These are phyloP conservation scores for Anthrax anthrax DNA, from an alignment of 2,888 invertebrate genomes.

Conservation along the genomic window DNA sequence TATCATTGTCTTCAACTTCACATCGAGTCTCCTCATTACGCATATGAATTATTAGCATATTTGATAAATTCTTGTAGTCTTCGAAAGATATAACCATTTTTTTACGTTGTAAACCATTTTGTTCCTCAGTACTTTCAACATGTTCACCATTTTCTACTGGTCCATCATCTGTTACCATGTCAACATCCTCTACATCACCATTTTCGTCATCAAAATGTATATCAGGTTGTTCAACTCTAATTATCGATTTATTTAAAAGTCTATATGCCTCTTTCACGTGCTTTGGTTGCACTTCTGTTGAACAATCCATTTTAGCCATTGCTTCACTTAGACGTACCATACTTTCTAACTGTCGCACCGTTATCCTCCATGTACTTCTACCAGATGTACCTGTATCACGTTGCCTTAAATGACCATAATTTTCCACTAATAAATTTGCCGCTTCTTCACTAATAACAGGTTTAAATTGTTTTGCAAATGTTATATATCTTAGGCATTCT, in stretches of 20 bases:
- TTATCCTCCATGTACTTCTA: constrained; percentile 84
- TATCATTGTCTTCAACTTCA: constrained; percentile 46
- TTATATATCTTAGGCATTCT: constrained; percentile 88
- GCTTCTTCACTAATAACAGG: constrained; percentile 75
- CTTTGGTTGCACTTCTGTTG: constrained; percentile 67
- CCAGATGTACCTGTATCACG: constrained; percentile 58
- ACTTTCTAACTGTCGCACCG: constrained; percentile 89
- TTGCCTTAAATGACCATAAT: constrained; percentile 75
- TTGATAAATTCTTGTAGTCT: constrained; percentile 83
- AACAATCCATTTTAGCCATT: constrained; percentile 91
- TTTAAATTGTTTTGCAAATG: constrained; percentile 90
- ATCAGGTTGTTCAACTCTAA: constrained; percentile 95
- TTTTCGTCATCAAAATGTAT: constrained; percentile 67
- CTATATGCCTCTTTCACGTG: constrained; percentile 89
- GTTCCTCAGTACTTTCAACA: constrained; percentile 11
- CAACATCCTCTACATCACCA: constrained; percentile 29
- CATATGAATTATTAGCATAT: constrained; percentile 82
- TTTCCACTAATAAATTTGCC: constrained; percentile 66
- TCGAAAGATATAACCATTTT: constrained; percentile 77
- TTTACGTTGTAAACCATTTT: constrained; percentile 42
- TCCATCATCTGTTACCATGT: constrained; percentile 38
- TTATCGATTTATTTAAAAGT: constrained; percentile 88
- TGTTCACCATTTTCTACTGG: constrained; percentile 7
- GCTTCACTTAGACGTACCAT: constrained; percentile 94
- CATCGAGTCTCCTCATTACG: constrained; percentile 62